Evolutionary conservation across 2,113 vertebrate genomes (phyloP), one percentile per base, ranked within the genome.

Genomic region (Tonatia bakeri): DNA sequence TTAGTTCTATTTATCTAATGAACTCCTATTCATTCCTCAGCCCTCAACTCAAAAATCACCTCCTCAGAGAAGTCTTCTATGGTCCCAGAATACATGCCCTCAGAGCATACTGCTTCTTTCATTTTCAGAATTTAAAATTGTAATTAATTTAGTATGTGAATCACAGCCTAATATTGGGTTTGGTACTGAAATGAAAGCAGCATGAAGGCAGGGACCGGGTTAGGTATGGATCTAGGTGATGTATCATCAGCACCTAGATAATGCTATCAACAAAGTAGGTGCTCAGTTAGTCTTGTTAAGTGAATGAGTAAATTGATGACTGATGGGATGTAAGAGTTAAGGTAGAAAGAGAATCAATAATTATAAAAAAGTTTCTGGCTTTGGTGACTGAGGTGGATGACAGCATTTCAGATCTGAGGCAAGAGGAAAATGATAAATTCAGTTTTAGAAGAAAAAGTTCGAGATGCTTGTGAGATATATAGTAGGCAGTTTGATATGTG

Each of bases 1-100:
- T 91, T 81, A 26, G 17, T 83, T 95, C 11, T 91, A 64, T 81
- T 87, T 91, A 79, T 84, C n/a, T 79, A 85, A 81, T 77, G 54
- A 84, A 92, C 43, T 50, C 45, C 1, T 89, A 75, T 75, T 85
- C 1, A 92, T 14, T 92, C 22, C 5, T 54, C 43, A 93, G 7
- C 15, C 12, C 7, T 81, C 24, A 61, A 61, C 79, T 81, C 24
- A 89, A 89, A 54, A 31, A 81, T 92, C 83, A 77, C 19, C 19
- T 94, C 40, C 9, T 89, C 4, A 52, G 15, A 61, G 33, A 95
- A 85, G 19, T 86, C 22, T 92, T 80, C 36, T n/a, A 52, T 45
- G 15, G 65, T 80, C 28, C 52, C 13, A 84, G 28, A 20, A 12
- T 73, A 79, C 12, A 3, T 76, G n/a, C 24, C 56, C 56, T 91